Percentiles rank a stretch among this genome's conserved stretches.
Evolutionary conservation across 1,140 invertebrate genomes (phyloP).

Genomic region (Eriocheir sinensis): DNA sequence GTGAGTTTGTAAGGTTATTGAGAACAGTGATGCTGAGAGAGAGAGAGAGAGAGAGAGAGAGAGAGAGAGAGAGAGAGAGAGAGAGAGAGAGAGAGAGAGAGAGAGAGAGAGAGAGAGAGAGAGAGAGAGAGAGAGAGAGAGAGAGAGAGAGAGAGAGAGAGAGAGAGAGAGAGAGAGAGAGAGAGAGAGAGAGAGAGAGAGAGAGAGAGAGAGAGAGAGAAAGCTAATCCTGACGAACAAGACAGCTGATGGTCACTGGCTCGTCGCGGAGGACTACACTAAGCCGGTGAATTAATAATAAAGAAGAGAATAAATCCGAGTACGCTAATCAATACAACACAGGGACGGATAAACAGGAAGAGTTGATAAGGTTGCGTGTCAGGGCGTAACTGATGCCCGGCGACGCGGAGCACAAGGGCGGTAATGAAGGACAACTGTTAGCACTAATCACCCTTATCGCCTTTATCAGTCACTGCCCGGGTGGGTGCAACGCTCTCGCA

Average conservation of each 20-base stretch:
- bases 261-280: background rate
- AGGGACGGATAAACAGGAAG: background rate
- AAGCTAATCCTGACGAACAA: background rate
- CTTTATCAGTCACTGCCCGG: background rate
- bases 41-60: no score
- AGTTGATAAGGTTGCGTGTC: background rate
- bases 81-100: conserved; percentile 9
- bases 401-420: conserved; percentile 6
- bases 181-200: conserved; percentile 29
- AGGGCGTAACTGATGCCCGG: background rate
- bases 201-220: background rate
- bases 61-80: background rate
- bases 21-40: background rate
- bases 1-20: background rate
- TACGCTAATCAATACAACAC: conserved; percentile 25
- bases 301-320: background rate
- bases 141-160: conserved; percentile 46
- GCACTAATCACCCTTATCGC: conserved; percentile 4
- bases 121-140: conserved; percentile 39
- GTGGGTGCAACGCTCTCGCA: background rate
- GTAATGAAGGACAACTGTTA: conserved; percentile 3
- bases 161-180: background rate
- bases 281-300: background rate
- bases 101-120: conserved; percentile 20
- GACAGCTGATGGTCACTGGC: background rate